Conservation (phyloP, 2,113 vertebrate species). For the Seriola aureovittata region DNA sequence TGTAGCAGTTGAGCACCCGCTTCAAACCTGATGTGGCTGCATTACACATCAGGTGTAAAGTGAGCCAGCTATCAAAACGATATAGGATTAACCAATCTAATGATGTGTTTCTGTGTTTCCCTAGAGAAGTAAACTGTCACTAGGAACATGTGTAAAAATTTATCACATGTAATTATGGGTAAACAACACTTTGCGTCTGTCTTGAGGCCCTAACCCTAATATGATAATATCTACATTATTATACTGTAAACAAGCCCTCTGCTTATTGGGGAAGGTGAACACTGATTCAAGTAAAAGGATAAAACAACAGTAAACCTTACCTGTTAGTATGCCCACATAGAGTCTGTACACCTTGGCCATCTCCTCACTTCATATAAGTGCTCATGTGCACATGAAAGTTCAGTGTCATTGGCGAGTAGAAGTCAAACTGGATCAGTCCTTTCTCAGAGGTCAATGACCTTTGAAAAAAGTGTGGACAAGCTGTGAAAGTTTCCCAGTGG, state of each 20-base stretch:
- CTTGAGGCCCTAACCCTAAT: not conserved
- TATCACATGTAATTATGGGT: not conserved
- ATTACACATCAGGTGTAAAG: not conserved
- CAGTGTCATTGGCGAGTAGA: conserved; percentile 32
- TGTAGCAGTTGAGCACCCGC: conserved; percentile 1
- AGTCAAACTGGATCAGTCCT: conserved; percentile 27
- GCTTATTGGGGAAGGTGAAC: not conserved
- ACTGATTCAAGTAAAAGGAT: not conserved
- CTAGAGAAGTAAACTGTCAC: not conserved
- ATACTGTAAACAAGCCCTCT: not conserved
- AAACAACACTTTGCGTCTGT: not conserved
- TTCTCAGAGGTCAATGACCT: conserved; percentile 55
- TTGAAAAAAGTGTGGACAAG: conserved; percentile 44
- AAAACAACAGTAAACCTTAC: conserved; percentile 55
- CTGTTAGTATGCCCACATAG: conserved; percentile 66
- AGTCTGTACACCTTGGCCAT: conserved; percentile 70
- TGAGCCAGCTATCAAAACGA: not conserved
- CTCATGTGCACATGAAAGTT: conserved; percentile 31
- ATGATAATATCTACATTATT: not conserved
- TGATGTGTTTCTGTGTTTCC: not conserved
- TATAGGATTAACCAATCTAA: no score
- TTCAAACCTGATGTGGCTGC: not conserved
- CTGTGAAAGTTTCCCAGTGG: conserved; percentile 44
- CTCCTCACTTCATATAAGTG: conserved; percentile 51
- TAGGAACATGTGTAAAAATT: not conserved